Evolutionary conservation across 1,140 invertebrate species (phyloP).

Genomic region (Zophobas atratus): DNA sequence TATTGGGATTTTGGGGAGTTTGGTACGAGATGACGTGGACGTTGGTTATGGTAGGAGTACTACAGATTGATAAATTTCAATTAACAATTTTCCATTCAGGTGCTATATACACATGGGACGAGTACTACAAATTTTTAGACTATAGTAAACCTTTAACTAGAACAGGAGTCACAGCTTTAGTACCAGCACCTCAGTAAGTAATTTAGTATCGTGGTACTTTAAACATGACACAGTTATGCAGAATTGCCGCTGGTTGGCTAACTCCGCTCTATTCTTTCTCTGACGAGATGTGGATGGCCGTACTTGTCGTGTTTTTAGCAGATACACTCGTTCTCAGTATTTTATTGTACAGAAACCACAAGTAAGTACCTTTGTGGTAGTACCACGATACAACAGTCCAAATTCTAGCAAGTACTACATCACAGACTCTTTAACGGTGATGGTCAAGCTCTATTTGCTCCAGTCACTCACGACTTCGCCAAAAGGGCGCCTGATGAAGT

Average conservation of each 20-base stretch:
- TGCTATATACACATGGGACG: conserved; percentile 37
- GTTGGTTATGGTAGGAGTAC: conserved; percentile 30
- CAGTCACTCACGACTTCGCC: neutral
- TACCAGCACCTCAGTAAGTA: conserved; percentile 70
- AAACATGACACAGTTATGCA: conserved; percentile 22
- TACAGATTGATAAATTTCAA: neutral
- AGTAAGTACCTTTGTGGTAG: neutral
- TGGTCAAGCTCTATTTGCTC: conserved; percentile 4
- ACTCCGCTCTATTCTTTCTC: conserved; percentile 53
- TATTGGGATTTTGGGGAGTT: conserved; percentile 16
- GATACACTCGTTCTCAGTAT: conserved; percentile 45
- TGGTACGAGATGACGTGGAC: neutral
- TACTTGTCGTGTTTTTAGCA: conserved; percentile 49
- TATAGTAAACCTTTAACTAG: conserved; percentile 70
- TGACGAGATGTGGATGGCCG: conserved; percentile 54
- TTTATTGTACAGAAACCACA: neutral
- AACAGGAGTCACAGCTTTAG: conserved; percentile 72
- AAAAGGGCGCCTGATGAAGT: conserved; percentile 12
- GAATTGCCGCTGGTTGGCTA: conserved; percentile 49
- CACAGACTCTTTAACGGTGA: neutral
- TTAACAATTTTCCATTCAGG: conserved; percentile 15
- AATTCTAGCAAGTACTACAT: neutral
- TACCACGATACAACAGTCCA: too few relatives aligned
- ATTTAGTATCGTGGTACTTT: neutral
- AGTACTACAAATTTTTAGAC: conserved; percentile 67